Base-by-base conservation (phyloP, 37 sponge, comb jelly and placozoan species). In the Haliclona indistincta region DNA sequence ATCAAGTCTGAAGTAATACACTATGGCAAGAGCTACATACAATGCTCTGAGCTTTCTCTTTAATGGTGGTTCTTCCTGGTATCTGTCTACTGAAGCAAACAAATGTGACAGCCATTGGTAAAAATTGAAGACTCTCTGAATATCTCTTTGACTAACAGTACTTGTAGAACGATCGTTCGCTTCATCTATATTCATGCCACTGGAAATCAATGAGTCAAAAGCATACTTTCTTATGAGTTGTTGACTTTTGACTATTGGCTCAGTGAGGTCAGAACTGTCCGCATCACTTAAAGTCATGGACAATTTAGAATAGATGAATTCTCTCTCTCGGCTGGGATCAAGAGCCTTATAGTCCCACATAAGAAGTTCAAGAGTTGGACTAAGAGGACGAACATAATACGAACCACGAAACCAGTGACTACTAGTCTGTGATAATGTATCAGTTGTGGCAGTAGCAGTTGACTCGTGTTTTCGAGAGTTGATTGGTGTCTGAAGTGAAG, bases 281-380 rank as follows among this genome's bases (percentile, higher is more conserved):
- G 41, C 52, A 34, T 43, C 71, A 6, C 42, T 33, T n/a, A 38
- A 26, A 54, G 23, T 36, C n/a, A 91, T 77, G 19, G 56, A 61
- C 72, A 91, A 67, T 54, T 87, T 91, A 17, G 72, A 74, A 5
- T 53, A 20, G 30, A 94, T 77, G 63, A 89, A 94, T 30, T 81
- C 84, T 26, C 78, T 56, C 65, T 94, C 94, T 49, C 89, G 94
- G n/a, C 78, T 28, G 23, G 67, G 63, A 15, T 71, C 70, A 15
- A 94, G 84, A 8, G 91, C 84, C 3, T 91, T 90, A 67, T 85
- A 93, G 70, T 89, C 82, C 94, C 94, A 93, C 75, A 64, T 78
- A 26, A 93, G 75, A 71, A 67, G 74, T 20, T 64, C 71, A 30
- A 94, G 53, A 23, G 91, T 86, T 20, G 94, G 94, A 37, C 78